Base-by-base conservation (phyloP, 2,113 vertebrate species). In the Conger conger region DNA sequence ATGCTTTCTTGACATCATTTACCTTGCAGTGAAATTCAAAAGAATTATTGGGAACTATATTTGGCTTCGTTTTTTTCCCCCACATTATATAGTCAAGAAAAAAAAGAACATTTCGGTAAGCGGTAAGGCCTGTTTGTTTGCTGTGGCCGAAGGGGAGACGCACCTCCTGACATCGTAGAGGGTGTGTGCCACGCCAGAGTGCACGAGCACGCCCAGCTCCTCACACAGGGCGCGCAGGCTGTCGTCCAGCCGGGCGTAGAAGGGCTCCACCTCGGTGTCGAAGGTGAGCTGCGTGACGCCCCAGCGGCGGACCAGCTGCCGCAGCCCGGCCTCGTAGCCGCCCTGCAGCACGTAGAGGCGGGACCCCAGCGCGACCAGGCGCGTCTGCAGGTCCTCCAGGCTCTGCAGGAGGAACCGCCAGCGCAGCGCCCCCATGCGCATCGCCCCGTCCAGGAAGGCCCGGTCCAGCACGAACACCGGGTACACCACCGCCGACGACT, bases 341-440 rank as follows among this genome's bases (percentile, higher is more conserved):
- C 92, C 93, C 81, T 92, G 91, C 79, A 91, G 79, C 18, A 93
- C 91, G 81, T 92, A 89, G 84, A 93, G 84, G 54, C 81, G 87
- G 4, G 90, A 93, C 80, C 90, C 92, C 45, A 91, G 84, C 60
- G 85, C 87, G 0, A 23, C 1, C 84, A 94, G 83, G 30, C 80
- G 90, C 5, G 60, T 35, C 54, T 89, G 88, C 7, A 94, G 93
- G 85, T 94, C 91, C 80, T 92, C 88, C 27, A 94, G 86, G 45
- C 85, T 92, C 85, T 94, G 91, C 38, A 93, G 87, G 7, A 94
- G 80, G 42, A 94, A 94, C 79, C 91, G 90, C 91, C 92, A 95
- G 11, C 89, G 90, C 79, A 91, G 68, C 23, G 80, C 2, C 15
- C 92, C 92, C 0, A 90, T 86, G 37, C 53, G 42, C 86, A 88